phyloP scores from a whole-genome alignment of 92 coral and sea anemone species.

The Porites rus region DNA sequence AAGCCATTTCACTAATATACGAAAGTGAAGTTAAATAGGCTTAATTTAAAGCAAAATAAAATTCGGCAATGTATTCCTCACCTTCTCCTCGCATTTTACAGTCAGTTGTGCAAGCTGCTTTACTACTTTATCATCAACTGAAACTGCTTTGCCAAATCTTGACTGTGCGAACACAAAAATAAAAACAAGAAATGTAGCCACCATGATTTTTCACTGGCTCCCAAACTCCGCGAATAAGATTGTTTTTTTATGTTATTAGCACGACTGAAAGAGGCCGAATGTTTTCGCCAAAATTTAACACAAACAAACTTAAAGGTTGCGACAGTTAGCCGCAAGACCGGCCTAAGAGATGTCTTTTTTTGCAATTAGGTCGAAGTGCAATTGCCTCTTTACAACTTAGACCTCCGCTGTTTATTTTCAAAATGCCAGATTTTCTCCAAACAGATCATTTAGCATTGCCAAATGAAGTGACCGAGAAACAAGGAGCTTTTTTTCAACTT shows the following conservation, averaged over 20 bases:
- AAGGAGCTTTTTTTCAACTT: background rate
- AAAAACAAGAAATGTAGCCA: background rate
- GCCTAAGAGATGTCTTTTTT: background rate
- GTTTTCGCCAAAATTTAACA: background rate
- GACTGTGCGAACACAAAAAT: background rate
- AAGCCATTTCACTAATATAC: no score
- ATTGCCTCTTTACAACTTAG: background rate
- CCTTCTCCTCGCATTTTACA: conserved; percentile 49
- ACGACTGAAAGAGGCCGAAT: background rate
- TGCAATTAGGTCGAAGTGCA: conserved; percentile 15
- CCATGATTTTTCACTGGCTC: background rate
- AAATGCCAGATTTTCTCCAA: conserved; percentile 21
- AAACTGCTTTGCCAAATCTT: background rate
- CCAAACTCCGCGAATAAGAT: background rate
- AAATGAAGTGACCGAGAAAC: conserved; percentile 1
- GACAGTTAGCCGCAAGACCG: background rate
- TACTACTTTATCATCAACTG: background rate
- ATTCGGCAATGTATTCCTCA: background rate
- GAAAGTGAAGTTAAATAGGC: background rate
- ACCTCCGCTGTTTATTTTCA: conserved; percentile 31
- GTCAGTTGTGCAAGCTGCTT: background rate
- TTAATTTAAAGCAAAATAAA: background rate
- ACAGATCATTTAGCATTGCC: background rate
- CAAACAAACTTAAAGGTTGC: background rate
- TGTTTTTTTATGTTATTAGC: background rate